Percentiles rank a stretch among this genome's conserved stretches.
Evolutionary conservation across 2,888 invertebrate genomes (phyloP).

Genomic region (Apodemia hepburni): DNA sequence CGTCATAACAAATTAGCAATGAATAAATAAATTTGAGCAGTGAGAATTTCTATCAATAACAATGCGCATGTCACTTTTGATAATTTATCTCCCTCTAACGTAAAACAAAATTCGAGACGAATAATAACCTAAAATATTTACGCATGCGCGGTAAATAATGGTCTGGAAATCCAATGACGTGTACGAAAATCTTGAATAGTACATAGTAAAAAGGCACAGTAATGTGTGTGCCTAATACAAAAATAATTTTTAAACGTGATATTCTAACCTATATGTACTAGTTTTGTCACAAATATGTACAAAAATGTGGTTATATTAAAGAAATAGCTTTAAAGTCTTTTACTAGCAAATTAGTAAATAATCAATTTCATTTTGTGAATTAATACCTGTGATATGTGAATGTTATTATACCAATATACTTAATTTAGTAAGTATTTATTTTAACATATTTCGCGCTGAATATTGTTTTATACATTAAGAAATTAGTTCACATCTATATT

Average conservation of each 20-base stretch:
- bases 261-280: background rate
- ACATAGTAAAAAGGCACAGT: constrained; percentile 23
- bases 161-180: constrained; percentile 24
- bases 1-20: background rate
- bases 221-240: constrained; percentile 24
- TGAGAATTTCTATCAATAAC: constrained; percentile 59
- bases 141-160: constrained; percentile 57
- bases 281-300: background rate
- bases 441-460: background rate
- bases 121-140: constrained; percentile 53
- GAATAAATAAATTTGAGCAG: constrained; percentile 16
- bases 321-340: constrained; percentile 26
- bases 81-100: constrained; percentile 42
- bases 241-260: constrained; percentile 16
- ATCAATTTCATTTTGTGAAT: constrained; percentile 3
- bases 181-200: constrained; percentile 28
- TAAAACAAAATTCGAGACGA: constrained; percentile 41
- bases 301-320: constrained; percentile 15
- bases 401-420: constrained; percentile 16
- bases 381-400: constrained; percentile 30
- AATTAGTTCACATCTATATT: too few species aligned
- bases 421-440: background rate
- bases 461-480: background rate
- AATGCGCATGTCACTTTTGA: constrained; percentile 64
- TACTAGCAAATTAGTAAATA: constrained; percentile 6